phyloP scores from a whole-genome alignment of 2,797 vertebrate species.

The Platalea minor region DNA sequence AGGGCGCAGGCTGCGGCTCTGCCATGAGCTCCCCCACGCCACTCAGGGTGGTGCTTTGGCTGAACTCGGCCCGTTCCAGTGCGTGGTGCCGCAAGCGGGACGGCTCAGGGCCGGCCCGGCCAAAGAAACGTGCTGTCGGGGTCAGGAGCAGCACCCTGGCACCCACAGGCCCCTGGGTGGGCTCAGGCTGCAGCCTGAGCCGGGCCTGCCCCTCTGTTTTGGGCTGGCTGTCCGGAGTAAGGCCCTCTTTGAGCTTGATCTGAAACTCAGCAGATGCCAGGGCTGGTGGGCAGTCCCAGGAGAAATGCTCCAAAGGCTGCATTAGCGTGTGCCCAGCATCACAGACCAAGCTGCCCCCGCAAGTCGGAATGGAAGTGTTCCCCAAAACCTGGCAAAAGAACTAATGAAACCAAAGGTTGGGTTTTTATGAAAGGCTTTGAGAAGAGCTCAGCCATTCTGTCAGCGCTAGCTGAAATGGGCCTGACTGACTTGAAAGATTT shows the following conservation, averaged over 20 bases:
- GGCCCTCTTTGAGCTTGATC: rapidly evolving
- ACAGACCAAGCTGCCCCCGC: background rate
- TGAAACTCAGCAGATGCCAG: background rate
- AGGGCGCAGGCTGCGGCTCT: background rate
- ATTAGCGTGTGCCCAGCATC: rapidly evolving
- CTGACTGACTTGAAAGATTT: background rate
- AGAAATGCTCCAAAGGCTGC: background rate
- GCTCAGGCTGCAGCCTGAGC: background rate
- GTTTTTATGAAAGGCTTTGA: background rate
- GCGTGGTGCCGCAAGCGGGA: rapidly evolving
- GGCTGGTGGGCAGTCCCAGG: rapidly evolving
- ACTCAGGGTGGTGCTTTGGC: rapidly evolving
- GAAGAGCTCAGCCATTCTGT: background rate
- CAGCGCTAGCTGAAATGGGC: background rate
- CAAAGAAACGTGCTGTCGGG: background rate
- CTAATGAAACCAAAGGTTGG: background rate
- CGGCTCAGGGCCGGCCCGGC: background rate
- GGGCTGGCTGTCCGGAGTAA: rapidly evolving
- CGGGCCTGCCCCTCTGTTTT: rapidly evolving
- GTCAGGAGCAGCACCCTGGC: background rate
- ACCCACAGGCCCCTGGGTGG: rapidly evolving
- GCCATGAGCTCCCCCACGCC: too few relatives aligned
- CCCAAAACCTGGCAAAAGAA: background rate
- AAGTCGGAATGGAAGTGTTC: background rate
- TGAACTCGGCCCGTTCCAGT: rapidly evolving